Conservation (phyloP, 2,888 invertebrate genomes). For the Tethea ocularis region DNA sequence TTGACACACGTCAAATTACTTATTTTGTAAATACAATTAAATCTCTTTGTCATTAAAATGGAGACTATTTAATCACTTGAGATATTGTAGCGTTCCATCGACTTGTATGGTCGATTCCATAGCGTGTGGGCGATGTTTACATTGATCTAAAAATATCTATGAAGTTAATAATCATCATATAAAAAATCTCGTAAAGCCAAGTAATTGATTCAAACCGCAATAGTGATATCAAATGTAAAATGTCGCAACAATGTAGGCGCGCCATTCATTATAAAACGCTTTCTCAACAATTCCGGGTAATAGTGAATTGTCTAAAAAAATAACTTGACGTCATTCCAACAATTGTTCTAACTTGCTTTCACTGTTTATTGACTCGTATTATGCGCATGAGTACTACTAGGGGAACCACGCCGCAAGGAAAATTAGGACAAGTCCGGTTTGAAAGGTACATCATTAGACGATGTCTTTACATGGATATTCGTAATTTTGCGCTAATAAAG, state of each 20-base stretch:
- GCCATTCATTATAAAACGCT: slow-evolving; percentile 19
- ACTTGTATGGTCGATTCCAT: too few species aligned
- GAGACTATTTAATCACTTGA: too few species aligned
- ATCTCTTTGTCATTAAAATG: too few species aligned
- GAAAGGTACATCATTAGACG: slow-evolving; percentile 18
- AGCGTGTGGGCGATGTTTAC: too few species aligned
- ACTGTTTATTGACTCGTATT: slow-evolving; percentile 18
- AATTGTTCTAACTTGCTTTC: slow-evolving; percentile 28
- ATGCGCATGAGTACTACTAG: slow-evolving; percentile 10
- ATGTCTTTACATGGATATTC: slow-evolving; percentile 25
- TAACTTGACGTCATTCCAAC: slow-evolving; percentile 29
- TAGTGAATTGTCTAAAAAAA: slow-evolving; percentile 9
- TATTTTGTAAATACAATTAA: too few species aligned
- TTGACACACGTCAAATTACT: too few species aligned
- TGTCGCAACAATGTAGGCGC: slow-evolving; percentile 1
- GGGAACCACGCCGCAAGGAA: slow-evolving; percentile 20
- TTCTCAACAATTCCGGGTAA: slow-evolving; percentile 21
- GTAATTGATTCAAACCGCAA: background rate
- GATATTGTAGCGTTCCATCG: too few species aligned
- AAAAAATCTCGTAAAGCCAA: too few species aligned
- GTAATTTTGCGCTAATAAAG: slow-evolving; percentile 30
- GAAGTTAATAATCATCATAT: too few species aligned
- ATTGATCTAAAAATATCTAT: too few species aligned
- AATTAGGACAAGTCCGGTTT: slow-evolving; percentile 32
- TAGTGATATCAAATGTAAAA: background rate